Evolutionary conservation across 2,888 invertebrate genomes (phyloP), one percentile per base, ranked within the genome.

Genomic region (Exocentrus adspersus): DNA sequence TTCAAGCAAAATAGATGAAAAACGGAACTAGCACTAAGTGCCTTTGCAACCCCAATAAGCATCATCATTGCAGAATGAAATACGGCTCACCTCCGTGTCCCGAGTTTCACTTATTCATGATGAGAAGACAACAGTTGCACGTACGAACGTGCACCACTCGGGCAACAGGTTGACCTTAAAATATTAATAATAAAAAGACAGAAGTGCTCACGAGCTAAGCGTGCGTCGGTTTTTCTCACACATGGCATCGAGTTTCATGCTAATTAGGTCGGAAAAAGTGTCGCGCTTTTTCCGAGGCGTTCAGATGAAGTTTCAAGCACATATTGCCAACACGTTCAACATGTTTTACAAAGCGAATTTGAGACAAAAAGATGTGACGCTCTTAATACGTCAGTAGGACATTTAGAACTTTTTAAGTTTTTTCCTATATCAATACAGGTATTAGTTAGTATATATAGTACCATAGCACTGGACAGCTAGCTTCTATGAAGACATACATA

Each of bases 81-180:
- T 41, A 20, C 37, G 5, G 5, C 53, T 12, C 24, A 20, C 16
- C 19, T 42, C 53, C 14, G 6, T 19, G n/a, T 42, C 24, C 53
- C 9, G 24, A 37, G 32, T 42, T 42, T 53, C 41, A 53, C 32
- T 53, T 53, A 53, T 53, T 53, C 53, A 53, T 53, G 42, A 41
- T 53, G 53, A 41, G 41, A 53, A 41, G 53, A 53, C 42, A 19
- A 20, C 53, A 16, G 53, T 37, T 53, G 53, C 32, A 37, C 20
- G 21, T 21, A 37, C 53, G 19, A 30, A 37, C 53, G 21, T 21
- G 21, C 21, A 42, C 41, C 46, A 17, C 56, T 62, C 46, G 60
- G 65, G 69, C 72, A 72, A 72, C 72, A 71, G 72, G 72, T 72
- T 68, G 72, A 69, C 68, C 67, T 63, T 67, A 69, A n/a, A 60